A percentile compares a stretch with the other conserved stretches of the same genome.
Evolutionary conservation across 2,797 vertebrate genomes (phyloP).

Genomic region (Lagocephalus sceleratus): DNA sequence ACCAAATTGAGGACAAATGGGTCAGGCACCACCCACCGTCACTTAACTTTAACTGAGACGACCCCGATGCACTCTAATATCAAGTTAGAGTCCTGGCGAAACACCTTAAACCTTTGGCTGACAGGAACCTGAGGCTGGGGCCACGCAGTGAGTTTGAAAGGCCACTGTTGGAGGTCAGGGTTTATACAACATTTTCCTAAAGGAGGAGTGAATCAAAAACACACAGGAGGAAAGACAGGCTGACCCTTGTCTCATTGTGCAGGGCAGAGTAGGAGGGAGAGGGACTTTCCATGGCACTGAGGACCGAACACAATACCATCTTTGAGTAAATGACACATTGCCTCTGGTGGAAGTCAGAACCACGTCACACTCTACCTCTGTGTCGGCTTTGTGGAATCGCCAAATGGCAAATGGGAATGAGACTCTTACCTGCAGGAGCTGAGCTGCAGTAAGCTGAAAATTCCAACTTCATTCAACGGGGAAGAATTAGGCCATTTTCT

Average conservation of each 20-base stretch:
- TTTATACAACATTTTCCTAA: slow-evolving; percentile 70
- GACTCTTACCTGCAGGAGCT: slow-evolving; percentile 27
- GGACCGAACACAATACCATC: slow-evolving; percentile 64
- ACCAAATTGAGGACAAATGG: neutral
- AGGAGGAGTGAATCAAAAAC: slow-evolving; percentile 64
- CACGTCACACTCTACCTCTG: slow-evolving; percentile 37
- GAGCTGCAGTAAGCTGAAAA: slow-evolving; percentile 17
- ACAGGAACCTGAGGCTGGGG: slow-evolving; percentile 27
- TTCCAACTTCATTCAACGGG: neutral
- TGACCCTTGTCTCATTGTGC: slow-evolving; percentile 65
- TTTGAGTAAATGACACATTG: slow-evolving; percentile 59
- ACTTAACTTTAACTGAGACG: neutral
- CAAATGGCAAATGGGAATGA: slow-evolving; percentile 25
- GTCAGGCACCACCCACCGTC: neutral
- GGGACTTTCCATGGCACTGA: slow-evolving; percentile 51
- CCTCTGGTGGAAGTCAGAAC: slow-evolving; percentile 41
- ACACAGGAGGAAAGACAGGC: slow-evolving; percentile 61
- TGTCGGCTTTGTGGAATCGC: slow-evolving; percentile 36
- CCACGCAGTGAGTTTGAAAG: slow-evolving; percentile 40
- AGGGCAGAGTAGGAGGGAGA: slow-evolving; percentile 43
- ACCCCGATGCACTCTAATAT: slow-evolving; percentile 5
- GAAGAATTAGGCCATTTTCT: slow-evolving; percentile 7
- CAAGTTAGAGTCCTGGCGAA: slow-evolving; percentile 1
- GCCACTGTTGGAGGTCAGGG: slow-evolving; percentile 62
- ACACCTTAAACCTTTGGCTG: slow-evolving; percentile 28